Base-by-base conservation (phyloP, 2,113 vertebrate genomes). In the Hemichromis elongatus region DNA sequence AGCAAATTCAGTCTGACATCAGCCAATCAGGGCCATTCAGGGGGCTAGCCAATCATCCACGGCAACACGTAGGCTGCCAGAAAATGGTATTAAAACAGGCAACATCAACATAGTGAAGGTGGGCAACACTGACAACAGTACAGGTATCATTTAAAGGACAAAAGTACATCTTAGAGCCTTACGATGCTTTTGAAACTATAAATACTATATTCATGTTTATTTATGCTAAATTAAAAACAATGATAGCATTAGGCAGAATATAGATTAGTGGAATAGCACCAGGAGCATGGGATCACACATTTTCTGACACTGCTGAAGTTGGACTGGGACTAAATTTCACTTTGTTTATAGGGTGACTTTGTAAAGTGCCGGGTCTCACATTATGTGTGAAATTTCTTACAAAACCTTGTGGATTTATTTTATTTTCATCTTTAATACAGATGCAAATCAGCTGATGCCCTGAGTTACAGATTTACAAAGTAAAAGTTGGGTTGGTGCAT, bases 21-120 rank as follows among this genome's bases (percentile, higher is more conserved):
- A 86, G 89, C 92, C 89, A 90, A 89, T 93, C 91, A 88, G 57
- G 82, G 83, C 77, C 87, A 59, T 86, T 77, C 88, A 35, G 68
- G n/a, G 79, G 83, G 40, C 21, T 5, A 53, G 79, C 83, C 88
- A 91, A 90, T 90, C 92, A 89, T 79, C 63, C 81, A 73, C 79
- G 56, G 78, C 84, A 73, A 79, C 63, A 75, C 10, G 57, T 10
- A 18, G n/a, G 66, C 81, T 84, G 87, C 54, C 86, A 86, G 83
- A 77, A 87, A 82, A 84, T 11, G 50, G 47, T 30, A 70, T 86
- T 78, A 87, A 84, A 87, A 87, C 33, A 54, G 57, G 59, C 55
- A 59, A 80, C 77, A 63, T 83, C n/a, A 14, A 68, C 42, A 85
- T 2, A 9, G 86, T n/a, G 57, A 66, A 2, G 19, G 10, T n/a